Percentiles rank a stretch among this genome's conserved stretches.
Conservation (phyloP, 1,140 invertebrate species). For the Pogonomyrmex californicus region DNA sequence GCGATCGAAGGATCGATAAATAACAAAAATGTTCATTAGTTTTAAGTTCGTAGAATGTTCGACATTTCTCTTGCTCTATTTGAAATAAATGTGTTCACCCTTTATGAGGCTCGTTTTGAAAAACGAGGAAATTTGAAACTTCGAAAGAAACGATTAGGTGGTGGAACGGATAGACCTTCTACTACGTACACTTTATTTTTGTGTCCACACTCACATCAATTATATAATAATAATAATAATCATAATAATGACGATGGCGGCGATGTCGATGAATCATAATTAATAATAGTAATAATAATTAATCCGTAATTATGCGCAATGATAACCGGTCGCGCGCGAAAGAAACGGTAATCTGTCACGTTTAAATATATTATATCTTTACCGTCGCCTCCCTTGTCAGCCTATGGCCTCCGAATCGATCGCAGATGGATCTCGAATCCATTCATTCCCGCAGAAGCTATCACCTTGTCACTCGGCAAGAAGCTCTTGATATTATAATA, state of each 20-base stretch:
- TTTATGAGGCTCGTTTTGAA: not conserved
- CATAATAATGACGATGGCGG: conserved; percentile 72
- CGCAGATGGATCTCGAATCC: conserved; percentile 3
- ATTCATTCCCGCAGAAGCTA: conserved; percentile 60
- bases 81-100: conserved; percentile 62
- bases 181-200: conserved; percentile 80
- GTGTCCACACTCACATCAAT: conserved; percentile 81
- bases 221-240: conserved; percentile 76
- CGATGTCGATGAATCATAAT: conserved; percentile 69
- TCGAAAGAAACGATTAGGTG: conserved; percentile 41
- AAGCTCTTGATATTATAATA: conserved; percentile 74
- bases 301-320: conserved; percentile 72
- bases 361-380: conserved; percentile 56
- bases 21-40: conserved; percentile 44
- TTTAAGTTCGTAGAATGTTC: conserved; percentile 42
- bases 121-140: not conserved
- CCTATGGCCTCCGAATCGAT: conserved; percentile 41
- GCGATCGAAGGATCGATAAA: not conserved
- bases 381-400: conserved; percentile 45
- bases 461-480: conserved; percentile 64
- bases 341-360: conserved; percentile 72
- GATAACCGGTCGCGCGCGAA: conserved; percentile 71
- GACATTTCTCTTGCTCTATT: conserved; percentile 12
- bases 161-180: conserved; percentile 60
- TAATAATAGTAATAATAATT: conserved; percentile 75